phyloP scores from a whole-genome alignment of 2,797 vertebrate genomes.

The Rhabdomys pumilio region DNA sequence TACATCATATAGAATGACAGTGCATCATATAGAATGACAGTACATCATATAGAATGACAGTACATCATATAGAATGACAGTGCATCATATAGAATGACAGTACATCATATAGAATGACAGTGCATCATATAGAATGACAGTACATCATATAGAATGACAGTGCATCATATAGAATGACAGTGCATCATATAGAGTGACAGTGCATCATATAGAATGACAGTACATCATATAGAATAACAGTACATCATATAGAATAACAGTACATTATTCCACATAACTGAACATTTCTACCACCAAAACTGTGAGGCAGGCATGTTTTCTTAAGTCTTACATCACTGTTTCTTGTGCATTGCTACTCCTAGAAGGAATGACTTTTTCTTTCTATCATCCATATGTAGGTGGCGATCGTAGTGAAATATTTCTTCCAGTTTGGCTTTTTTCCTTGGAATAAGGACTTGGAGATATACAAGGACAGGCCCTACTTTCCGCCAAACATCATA shows the following conservation, averaged over 20 bases:
- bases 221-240: background rate
- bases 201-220: no score
- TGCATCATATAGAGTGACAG: no score
- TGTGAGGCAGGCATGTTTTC: conserved; percentile 31
- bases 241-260: background rate
- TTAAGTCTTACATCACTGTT: background rate
- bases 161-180: no score
- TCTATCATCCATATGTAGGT: conserved; percentile 89
- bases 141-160: no score
- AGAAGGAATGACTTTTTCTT: background rate
- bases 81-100: no score
- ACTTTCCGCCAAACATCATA: conserved; percentile 96
- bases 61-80: no score
- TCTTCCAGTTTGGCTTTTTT: conserved; percentile 99
- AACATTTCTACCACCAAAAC: conserved; percentile 53
- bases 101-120: no score
- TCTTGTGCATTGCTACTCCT: background rate
- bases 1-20: no score
- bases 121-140: no score
- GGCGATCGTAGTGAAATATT: conserved; percentile 98
- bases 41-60: no score
- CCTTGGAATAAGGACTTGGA: conserved; percentile 95
- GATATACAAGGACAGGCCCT: conserved; percentile 92
- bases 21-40: no score
- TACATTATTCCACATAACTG: background rate